Conservation (phyloP, 2,113 vertebrate genomes). For the Grammomys surdaster region DNA sequence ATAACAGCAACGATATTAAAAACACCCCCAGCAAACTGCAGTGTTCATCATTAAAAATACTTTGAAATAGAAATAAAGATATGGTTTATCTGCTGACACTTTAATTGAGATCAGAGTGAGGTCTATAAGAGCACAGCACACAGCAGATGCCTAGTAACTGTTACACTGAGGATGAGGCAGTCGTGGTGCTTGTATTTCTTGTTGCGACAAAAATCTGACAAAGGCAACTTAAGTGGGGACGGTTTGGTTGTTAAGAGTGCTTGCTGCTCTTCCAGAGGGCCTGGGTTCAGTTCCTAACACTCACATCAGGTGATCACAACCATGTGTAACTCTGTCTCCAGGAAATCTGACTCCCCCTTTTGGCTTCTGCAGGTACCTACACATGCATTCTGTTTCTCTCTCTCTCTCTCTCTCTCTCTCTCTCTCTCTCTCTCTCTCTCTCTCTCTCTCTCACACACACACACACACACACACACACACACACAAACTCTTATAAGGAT, state of each 20-base stretch:
- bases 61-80: neutral
- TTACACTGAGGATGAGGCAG: neutral
- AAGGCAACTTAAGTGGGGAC: neutral
- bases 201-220: neutral
- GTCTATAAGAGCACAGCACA: neutral
- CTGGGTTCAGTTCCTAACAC: neutral
- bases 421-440: too few relatives aligned
- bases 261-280: neutral
- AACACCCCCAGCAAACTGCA: neutral
- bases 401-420: too few relatives aligned
- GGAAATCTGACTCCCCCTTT: neutral
- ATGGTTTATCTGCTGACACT: neutral
- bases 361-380: neutral
- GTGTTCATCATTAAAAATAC: neutral
- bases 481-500: neutral
- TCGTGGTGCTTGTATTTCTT: neutral
- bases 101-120: neutral
- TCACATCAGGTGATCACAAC: neutral
- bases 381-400: too few relatives aligned
- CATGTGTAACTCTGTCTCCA: neutral
- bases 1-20: neutral
- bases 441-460: too few relatives aligned
- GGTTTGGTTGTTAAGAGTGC: neutral
- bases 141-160: neutral
- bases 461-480: neutral